Evolutionary conservation across 2,888 invertebrate genomes (phyloP), one percentile per base, ranked within the genome.

Genomic region (Caenorhabditis becei): DNA sequence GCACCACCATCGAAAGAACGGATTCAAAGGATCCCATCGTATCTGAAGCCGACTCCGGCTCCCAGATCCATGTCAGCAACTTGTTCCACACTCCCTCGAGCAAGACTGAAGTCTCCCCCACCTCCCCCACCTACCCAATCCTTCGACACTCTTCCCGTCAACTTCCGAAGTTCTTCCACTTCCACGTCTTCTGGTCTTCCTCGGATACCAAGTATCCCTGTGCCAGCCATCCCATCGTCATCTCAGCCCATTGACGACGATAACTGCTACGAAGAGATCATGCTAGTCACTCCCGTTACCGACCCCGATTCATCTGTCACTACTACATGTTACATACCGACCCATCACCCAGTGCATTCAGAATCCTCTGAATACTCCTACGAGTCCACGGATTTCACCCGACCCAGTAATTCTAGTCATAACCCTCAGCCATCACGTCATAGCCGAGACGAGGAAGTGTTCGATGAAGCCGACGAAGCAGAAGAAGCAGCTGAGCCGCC

Each of bases 251-350:
- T 35, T 2, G 74, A 77, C 18, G 80, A 82, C 61, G 84, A 77
- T 4, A 49, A 70, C 5, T 82, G 82, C 35, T 84, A 84, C 56
- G 84, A 84, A n/a, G 80, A 84, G 59, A 84, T 84, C 0, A 61
- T 69, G 66, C 14, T 69, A 28, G 67, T 54, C n/a, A 72, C 72
- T 2, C 59, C 70, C 0, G 14, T 53, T 5, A 26, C 32, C 2
- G 54, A 54, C n/a, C 54, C 54, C 26, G 53, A 61, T 20, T 41
- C 54, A 7, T 61, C 66, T 0, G n/a, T 24, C 37, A 35, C 54
- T 1, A 54, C 54, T 26, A 53, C 16, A 11, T 41, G 61, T 8
- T 71, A 32, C 44, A 62, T 54, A n/a, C 62, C 62, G 3, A 62
- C 61, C 10, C 69, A 77, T 62, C 65, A 44, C 10, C 37, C 53